A percentile compares a stretch with the other conserved stretches of the same genome.
Evolutionary conservation across 2,113 vertebrate species (phyloP).

Genomic region (Zapornia atra): DNA sequence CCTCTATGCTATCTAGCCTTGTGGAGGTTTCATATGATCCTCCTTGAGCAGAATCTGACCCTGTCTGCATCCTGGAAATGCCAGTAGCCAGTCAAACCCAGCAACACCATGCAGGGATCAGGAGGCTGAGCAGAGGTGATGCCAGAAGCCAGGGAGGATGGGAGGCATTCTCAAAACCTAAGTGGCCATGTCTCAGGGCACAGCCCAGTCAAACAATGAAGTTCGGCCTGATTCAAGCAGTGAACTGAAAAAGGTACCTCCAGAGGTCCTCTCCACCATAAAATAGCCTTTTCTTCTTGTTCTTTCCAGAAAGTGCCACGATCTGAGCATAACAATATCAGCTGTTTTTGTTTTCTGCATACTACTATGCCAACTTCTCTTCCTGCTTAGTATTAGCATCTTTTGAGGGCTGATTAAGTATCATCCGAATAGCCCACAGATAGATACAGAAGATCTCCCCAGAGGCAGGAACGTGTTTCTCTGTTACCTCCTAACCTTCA

Average conservation of each 20-base stretch:
- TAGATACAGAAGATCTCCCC: neutral
- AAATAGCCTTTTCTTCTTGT: neutral
- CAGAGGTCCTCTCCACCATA: neutral
- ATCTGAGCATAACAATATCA: neutral
- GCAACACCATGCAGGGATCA: fast-evolving
- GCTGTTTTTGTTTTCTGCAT: neutral
- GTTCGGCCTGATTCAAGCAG: neutral
- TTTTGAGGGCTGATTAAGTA: neutral
- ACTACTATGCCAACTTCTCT: neutral
- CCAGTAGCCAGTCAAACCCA: neutral
- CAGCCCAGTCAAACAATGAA: neutral
- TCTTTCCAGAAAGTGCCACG: neutral
- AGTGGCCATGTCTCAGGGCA: neutral
- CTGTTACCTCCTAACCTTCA: neutral
- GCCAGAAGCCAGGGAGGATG: neutral
- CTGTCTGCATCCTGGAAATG: neutral
- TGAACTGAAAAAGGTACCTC: neutral
- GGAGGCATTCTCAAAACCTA: neutral
- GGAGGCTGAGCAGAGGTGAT: neutral
- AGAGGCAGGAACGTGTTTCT: neutral
- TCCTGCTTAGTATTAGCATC: neutral
- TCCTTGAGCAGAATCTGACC: neutral
- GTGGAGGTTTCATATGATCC: neutral
- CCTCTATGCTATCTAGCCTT: neutral
- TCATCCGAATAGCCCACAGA: neutral